phyloP scores from a whole-genome alignment of 2,888 invertebrate species.

The Galeruca laticollis region DNA sequence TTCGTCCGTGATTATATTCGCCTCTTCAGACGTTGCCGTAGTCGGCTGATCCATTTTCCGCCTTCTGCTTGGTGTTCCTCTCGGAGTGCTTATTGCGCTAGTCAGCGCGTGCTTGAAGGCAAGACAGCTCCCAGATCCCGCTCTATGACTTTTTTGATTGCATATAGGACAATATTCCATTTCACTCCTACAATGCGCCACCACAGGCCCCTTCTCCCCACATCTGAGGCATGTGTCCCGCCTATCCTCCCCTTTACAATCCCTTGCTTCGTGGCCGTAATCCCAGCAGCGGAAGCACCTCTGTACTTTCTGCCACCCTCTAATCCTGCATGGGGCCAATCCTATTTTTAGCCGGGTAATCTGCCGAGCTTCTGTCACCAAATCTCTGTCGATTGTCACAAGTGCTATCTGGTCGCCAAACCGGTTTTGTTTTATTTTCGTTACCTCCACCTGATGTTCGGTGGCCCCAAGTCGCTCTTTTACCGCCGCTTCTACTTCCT shows the following conservation, averaged over 20 bases:
- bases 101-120: neutral
- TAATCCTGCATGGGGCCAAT: neutral
- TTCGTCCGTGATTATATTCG: neutral
- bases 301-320: neutral
- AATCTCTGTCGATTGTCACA: neutral
- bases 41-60: too few relatives aligned
- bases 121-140: neutral
- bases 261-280: constrained; percentile 9
- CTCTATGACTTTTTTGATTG: neutral
- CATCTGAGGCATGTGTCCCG: constrained; percentile 9
- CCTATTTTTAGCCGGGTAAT: neutral
- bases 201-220: neutral
- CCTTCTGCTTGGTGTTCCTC: neutral
- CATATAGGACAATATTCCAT: constrained; percentile 14
- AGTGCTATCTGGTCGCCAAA: neutral
- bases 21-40: too few relatives aligned
- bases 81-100: neutral
- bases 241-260: constrained; percentile 15
- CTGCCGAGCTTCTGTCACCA: neutral
- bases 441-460: neutral
- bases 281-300: constrained; percentile 12
- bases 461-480: neutral
- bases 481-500: neutral
- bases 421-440: neutral
- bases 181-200: neutral